These are phyloP conservation scores for Perognathus longimembris DNA, from an alignment of 2,113 vertebrate species.

Conservation along the genomic window DNA sequence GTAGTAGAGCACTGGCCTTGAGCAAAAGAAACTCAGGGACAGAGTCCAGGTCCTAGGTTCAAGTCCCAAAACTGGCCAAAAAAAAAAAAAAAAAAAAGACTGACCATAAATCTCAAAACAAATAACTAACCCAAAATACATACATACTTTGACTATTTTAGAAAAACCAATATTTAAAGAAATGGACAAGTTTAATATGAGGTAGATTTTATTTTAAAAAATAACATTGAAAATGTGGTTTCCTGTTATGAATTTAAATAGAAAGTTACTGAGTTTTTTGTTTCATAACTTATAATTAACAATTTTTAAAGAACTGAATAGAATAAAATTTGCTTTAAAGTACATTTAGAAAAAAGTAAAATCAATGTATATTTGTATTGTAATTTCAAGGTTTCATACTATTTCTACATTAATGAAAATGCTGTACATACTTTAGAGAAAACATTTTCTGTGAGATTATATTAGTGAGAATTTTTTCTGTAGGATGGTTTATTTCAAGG, in stretches of 20 bases:
- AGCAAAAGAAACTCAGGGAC: too few species aligned
- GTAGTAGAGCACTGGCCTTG: too few species aligned
- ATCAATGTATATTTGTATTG: neutral
- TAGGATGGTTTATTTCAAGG: conserved; percentile 12
- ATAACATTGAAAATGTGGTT: conserved; percentile 29
- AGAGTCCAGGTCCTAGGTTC: too few species aligned
- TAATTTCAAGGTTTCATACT: neutral
- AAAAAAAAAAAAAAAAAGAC: too few species aligned
- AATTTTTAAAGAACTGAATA: neutral
- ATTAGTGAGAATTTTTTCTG: conserved; percentile 12
- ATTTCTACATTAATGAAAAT: conserved; percentile 43
- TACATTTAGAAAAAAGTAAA: neutral
- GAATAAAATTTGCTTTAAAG: neutral
- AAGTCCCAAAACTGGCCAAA: too few species aligned
- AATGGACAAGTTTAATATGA: conserved; percentile 31
- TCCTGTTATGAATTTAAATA: conserved; percentile 47
- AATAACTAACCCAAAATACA: neutral
- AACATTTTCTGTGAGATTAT: neutral
- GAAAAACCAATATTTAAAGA: conserved; percentile 30
- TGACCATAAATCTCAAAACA: conserved; percentile 46
- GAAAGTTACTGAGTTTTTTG: conserved; percentile 15
- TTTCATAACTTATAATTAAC: neutral
- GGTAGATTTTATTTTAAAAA: conserved; percentile 47
- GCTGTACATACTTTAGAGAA: neutral
- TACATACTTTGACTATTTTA: conserved; percentile 30